Base-by-base conservation (phyloP, 2,113 vertebrate genomes). In the Tiliqua scincoides region DNA sequence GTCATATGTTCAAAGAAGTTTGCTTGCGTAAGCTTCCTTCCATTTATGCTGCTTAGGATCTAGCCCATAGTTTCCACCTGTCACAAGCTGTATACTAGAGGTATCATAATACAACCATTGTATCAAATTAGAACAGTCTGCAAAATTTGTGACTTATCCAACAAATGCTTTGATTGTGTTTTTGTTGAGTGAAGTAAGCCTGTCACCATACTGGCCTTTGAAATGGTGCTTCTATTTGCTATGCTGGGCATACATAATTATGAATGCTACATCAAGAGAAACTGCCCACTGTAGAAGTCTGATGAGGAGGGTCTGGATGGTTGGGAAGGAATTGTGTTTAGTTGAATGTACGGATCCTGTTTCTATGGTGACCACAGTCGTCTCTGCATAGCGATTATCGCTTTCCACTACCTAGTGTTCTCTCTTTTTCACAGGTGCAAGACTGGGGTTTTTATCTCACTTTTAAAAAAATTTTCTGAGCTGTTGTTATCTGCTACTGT, bases 311-410 rank as follows among this genome's bases (percentile, higher is more conserved):
- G 71, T 8, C 57, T 52, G 30, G 52, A 6, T 82, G 10, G 25
- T 54, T 88, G 77, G 20, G 21, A 84, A 63, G 23, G 6, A 88
- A 67, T 10, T 2, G 88, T 89, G 23, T 30, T 88, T 72, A 89
- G 62, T 83, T 67, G 82, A 63, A 54, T 52, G 74, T 65, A 54
- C 82, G 61, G 32, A 43, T 88, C 88, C 78, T 87, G 6, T 91
- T 89, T 92, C 57, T 85, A 1, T 79, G 48, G 48, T 71, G 82
- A 86, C 75, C 83, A 35, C 2, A 54, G 54, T 88, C 70, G 91
- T 43, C 2, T 25, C 59, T 79, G 35, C 75, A 57, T 4, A 27
- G 61, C 17, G 67, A 75, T 21, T 59, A 12, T 48, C 82, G 86
- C 68, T 84, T 86, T 86, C 83, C 20, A 68, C 85, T 27, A 54